These are phyloP conservation scores for Lepisosteus osseus DNA, from an alignment of 2,113 vertebrate species.

Conservation along the genomic window DNA sequence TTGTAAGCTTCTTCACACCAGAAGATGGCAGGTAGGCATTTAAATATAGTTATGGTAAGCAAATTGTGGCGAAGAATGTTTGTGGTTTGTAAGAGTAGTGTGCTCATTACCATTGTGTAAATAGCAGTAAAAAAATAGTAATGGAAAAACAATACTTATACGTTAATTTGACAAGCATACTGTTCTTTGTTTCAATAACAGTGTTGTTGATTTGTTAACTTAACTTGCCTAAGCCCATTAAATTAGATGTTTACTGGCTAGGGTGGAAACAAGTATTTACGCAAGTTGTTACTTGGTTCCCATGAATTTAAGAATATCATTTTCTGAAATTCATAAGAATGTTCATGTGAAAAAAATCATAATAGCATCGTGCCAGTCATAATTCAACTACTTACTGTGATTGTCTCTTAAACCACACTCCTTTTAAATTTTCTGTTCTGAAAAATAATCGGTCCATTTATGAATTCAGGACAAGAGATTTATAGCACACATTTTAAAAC, in stretches of 20 bases:
- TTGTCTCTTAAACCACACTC: not conserved
- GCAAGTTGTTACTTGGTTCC: not conserved
- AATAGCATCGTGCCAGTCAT: no score
- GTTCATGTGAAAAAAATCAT: no score
- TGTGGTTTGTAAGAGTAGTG: not conserved
- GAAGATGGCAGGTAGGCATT: not conserved
- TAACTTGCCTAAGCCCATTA: not conserved
- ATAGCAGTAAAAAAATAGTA: not conserved
- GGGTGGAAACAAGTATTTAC: not conserved
- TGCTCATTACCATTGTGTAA: not conserved
- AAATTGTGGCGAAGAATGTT: slow-evolving; percentile 1
- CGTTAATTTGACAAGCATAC: not conserved
- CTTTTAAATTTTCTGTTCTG: not conserved
- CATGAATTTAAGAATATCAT: no score
- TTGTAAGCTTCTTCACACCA: no score
- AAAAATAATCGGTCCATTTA: not conserved
- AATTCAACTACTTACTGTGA: no score
- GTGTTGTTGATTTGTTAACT: not conserved
- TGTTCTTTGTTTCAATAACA: not conserved
- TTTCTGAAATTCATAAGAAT: no score
- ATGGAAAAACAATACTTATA: not conserved
- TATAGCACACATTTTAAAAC: no score
- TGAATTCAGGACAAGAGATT: no score
- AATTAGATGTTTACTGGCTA: not conserved
- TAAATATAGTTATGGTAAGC: not conserved